Base-by-base conservation (phyloP, 2,888 invertebrate species). In the Cataglyphis cursor region DNA sequence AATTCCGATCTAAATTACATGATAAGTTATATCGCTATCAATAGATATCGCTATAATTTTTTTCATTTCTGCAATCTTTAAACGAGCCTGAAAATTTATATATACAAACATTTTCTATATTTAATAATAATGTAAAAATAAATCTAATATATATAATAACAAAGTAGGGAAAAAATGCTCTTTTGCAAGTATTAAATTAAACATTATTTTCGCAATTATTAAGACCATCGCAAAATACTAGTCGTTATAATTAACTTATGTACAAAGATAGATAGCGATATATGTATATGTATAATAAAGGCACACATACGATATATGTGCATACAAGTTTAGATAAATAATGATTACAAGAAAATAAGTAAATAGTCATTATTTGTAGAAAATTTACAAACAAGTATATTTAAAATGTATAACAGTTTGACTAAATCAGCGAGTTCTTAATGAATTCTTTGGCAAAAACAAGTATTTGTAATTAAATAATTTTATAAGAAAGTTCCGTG, bases 201-300 rank as follows among this genome's bases (percentile, higher is more conserved):
- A 4, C 10, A 24, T 18, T 15, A 72, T 57, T 1, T 1, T 35
- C 1, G 1, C 18, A 57, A 57, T 38, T 72, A 9, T 35, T 18
- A 35, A 15, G n/a, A n/a, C 6, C 8, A 68, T 15, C 15, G 3
- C 24, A 21, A 57, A 15, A 38, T 38, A 18, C 57, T 72, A 57
- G 38, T 72, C 72, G 38, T 35, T 38, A 72, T 35, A 51, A 72
- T 54, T 72, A 72, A 54, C 35, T 38, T 38, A 28, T 59, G n/a
- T 51, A 54, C 38, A 72, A 72, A 72, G 18, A 35, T 54, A 35
- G 5, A 9, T 18, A 54, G 9, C 5, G 31, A n/a, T 15, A 18
- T 18, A 48, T 24, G 10, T 5, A 18, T n/a, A 51, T 10, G 10
- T n/a, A 18, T 51, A 4, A 21, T 15, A 8, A 70, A 31, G 12